Base-by-base conservation (phyloP, 2,113 vertebrate species). In the Salvelinus fontinalis region DNA sequence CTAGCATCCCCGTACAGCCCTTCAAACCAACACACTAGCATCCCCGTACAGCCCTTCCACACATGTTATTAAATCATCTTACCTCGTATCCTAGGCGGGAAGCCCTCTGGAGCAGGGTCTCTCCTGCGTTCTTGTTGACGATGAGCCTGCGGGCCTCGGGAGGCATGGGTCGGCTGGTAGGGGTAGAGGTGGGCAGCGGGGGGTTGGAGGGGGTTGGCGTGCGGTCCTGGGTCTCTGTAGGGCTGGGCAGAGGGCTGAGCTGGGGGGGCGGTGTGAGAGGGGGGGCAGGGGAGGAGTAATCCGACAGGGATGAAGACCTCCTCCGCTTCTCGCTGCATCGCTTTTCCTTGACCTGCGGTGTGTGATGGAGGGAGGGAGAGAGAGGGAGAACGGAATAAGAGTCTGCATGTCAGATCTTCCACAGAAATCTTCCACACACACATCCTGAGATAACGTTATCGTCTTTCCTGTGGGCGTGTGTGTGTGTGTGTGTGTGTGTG, bases 51-150 rank as follows among this genome's bases (percentile, higher is more conserved):
- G 2, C 27, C 65, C 29, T 11, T 67, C 29, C 24, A 29, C 65
- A 16, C 31, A 14, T 67, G 39, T 27, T 67, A 16, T n/a, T 4
- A 18, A 31, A 7, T 9, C 29, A 1, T 71, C 70, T 71, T 22
- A 95, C 96, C 95, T 98, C 95, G 0, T 97, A 98, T 75, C 97
- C 97, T 18, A 98, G 93, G 22, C 97, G 94, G 0, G 97, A 96
- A 0, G 96, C 97, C n/a, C 96, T 93, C 92, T 97, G 97, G 81
- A 99, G 92, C 79, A 97, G 93, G 2, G 97, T 98, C 86, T 98
- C 97, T 1, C 97, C 96, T 0, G 96, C 96, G 1, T 98, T 98
- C 89, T 98, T 98, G 85, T 98, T 98, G 83, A 98, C 97, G 51
- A 98, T 98, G 0, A 98, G 95, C n/a, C 96, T 91, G 6, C 96